phyloP scores from a whole-genome alignment of 2,113 vertebrate species.

The Oophaga pumilio region DNA sequence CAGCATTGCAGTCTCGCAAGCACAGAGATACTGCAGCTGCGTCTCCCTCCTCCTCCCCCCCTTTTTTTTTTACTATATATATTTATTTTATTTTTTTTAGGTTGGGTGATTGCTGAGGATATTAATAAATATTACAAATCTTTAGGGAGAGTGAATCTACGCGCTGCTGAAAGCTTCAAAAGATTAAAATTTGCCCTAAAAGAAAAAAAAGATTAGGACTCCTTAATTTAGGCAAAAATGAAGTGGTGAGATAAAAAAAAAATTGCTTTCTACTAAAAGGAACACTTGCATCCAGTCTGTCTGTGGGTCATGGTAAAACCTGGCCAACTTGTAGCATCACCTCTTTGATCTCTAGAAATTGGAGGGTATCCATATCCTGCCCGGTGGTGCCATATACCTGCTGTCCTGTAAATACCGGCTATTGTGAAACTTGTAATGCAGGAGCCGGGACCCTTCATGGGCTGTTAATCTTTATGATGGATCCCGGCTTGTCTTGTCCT shows the following conservation, averaged over 20 bases:
- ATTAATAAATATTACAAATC: neutral
- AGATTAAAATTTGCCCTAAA: too few species aligned
- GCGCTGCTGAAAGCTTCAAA: too few species aligned
- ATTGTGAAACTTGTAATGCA: neutral
- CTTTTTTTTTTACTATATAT: neutral
- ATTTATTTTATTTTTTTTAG: too few species aligned
- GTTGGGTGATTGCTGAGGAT: too few species aligned
- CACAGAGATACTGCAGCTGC: neutral
- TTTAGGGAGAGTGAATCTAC: too few species aligned
- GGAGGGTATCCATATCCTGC: neutral
- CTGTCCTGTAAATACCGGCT: neutral
- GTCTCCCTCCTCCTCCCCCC: neutral
- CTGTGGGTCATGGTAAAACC: neutral
- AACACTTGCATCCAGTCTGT: neutral
- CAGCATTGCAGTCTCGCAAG: too few species aligned
- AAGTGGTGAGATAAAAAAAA: too few species aligned
- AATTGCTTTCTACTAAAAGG: too few species aligned
- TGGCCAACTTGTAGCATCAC: neutral
- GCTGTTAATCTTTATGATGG: conserved; percentile 10
- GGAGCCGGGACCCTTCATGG: neutral
- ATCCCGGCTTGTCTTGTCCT: neutral
- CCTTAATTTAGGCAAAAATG: too few species aligned
- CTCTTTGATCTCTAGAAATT: neutral
- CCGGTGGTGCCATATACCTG: conserved; percentile 1
- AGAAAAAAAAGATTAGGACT: too few species aligned